Evolutionary conservation across 2,113 vertebrate species (phyloP), one percentile per base, ranked within the genome.

Genomic region (Numida meleagris): DNA sequence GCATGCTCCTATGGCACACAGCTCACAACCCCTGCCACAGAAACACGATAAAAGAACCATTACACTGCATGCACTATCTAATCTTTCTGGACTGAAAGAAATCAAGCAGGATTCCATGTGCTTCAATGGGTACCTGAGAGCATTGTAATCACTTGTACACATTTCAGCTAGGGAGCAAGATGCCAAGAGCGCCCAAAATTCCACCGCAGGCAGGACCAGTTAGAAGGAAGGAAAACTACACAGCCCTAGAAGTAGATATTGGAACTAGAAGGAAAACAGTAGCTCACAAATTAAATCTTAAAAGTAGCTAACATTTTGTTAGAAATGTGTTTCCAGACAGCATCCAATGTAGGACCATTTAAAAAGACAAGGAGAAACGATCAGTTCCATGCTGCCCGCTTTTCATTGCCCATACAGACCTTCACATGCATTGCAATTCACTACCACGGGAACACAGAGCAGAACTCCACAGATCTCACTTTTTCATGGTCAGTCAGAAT

Each of bases 11-110:
- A 5, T 1, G 31, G 68, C 10, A 59, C 4, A 6, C 4, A 0
- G 1, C 14, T 76, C 62, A 55, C 25, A 85, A 70, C 1, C 43
- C 51, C 21, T 45, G 36, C 10, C 62, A 34, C 48, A 48, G 43
- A 79, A 85, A 40, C 15, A 6, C 0, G 1, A 11, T 7, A 0
- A 31, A 0, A 70, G 33, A 50, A 11, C 20, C 65, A 78, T 27
- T 68, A 43, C 48, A 68, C 34, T 4, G 4, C 18, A 29, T 27
- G 36, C 21, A 40, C 9, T 7, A 84, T 3, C 29, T 14, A n/a
- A 16, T 38, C 43, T 9, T 76, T 43, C 74, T 12, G 33, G 27
- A 31, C 27, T 18, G 43, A 42, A 53, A 0, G 0, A 61, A 57
- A 53, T 11, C 4, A 1, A 43, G 48, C 12, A 66, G 40, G 29